Evolutionary conservation across 2,888 invertebrate species (phyloP), one percentile per base, ranked within the genome.

Genomic region (Sisyra terminalis): DNA sequence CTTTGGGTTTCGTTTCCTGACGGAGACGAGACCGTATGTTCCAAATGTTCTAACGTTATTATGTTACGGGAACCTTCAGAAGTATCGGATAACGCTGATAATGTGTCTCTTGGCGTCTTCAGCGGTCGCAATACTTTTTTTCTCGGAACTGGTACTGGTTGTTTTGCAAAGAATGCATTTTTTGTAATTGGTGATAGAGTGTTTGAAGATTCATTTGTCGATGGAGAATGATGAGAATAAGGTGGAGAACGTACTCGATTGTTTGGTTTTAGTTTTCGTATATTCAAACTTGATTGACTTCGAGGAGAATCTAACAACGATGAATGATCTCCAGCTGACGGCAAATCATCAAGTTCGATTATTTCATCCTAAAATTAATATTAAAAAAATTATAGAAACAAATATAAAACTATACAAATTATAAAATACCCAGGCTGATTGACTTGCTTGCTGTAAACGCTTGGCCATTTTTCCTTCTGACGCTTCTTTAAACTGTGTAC

Each of bases 1-100:
- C 50, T 48, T 43, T 47, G 46, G 13, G 36, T 13, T 42, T 42
- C 42, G 7, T 14, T 8, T 11, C 11, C 15, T 5, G 42, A 42
- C 24, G 29, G 37, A 11, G 29, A 29, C 11, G 42, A 42, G 29
- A 13, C 15, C 16, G 11, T 37, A n/a, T 9, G 16, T n/a, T 37
- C 37, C 8, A 17, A 16, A 17, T 37, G 14, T 35, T 35, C 35
- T 3, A 15, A 6, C n/a, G 16, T 13, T n/a, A 8, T 35, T 11
- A 35, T 35, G 13, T 35, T 13, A 8, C 35, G 35, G 5, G 35
- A 35, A 15, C 16, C 14, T 15, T 35, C 35, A 4, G 35, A 35
- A 15, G 14, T 13, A 6, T 35, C 15, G 3, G 35, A 35, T 7
- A 15, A 35, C 2, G 16, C 16, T 34, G 34, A 34, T 15, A 24